phyloP scores from a whole-genome alignment of 1,140 invertebrate genomes.

The Drosophila bifasciata region DNA sequence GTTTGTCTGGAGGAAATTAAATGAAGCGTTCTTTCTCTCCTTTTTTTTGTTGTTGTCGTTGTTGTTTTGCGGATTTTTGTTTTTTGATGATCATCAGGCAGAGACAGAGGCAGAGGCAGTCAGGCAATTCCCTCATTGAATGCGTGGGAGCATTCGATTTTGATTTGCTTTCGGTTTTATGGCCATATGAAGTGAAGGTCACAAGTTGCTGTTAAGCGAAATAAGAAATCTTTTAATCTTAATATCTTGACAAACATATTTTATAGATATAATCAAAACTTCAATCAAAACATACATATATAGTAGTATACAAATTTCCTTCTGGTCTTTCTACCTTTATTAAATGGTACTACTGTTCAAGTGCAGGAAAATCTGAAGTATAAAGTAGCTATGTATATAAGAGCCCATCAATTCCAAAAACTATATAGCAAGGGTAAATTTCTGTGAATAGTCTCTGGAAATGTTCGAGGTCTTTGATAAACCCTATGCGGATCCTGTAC shows the following conservation, averaged over 20 bases:
- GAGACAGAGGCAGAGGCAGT: too few species aligned
- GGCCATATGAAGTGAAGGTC: conserved; percentile 44
- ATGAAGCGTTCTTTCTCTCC: conserved; percentile 61
- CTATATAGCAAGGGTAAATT: not conserved
- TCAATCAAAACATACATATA: too few species aligned
- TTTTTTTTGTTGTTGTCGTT: not conserved
- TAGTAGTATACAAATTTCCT: too few species aligned
- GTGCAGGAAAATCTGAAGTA: too few species aligned
- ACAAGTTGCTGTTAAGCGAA: conserved; percentile 3
- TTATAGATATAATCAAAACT: too few species aligned
- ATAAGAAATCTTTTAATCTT: too few species aligned
- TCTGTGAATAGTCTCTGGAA: not conserved
- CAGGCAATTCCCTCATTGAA: conserved; percentile 28
- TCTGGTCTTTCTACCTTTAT: too few species aligned
- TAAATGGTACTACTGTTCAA: too few species aligned
- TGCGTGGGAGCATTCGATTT: conserved; percentile 77
- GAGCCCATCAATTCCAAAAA: not conserved
- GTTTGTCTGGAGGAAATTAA: conserved; percentile 74
- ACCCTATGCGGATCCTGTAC: conserved; percentile 38
- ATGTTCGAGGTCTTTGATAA: conserved; percentile 34
- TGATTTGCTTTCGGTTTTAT: conserved; percentile 63
- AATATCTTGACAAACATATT: too few species aligned
- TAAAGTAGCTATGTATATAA: too few species aligned
- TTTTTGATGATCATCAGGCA: conserved; percentile 18
- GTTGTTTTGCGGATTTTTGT: not conserved